These are phyloP conservation scores for Herminia tarsipennalis DNA, from an alignment of 2,888 invertebrate species.

Conservation along the genomic window DNA sequence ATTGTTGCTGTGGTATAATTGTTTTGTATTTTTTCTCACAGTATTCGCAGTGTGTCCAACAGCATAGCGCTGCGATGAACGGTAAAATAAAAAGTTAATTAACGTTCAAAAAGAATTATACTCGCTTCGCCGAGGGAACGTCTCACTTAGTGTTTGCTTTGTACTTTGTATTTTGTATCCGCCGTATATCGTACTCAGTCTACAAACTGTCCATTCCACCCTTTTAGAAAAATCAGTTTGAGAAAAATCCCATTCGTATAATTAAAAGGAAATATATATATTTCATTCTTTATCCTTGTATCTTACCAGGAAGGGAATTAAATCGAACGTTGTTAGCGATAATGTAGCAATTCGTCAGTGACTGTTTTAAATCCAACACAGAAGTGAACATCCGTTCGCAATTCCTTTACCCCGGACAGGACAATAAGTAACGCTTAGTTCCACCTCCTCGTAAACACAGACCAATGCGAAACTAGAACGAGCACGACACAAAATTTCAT, in stretches of 20 bases:
- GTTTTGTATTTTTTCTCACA: constrained; percentile 53
- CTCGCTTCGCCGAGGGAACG: constrained; percentile 46
- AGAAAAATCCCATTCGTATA: constrained; percentile 26
- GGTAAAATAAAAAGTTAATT: constrained; percentile 67
- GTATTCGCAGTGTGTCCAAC: constrained; percentile 40
- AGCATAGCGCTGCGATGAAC: constrained; percentile 44
- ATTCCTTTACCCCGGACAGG: constrained; percentile 64
- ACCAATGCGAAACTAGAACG: constrained; percentile 33
- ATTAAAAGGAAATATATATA: constrained; percentile 47
- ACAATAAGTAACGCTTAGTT: constrained; percentile 74
- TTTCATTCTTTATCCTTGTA: constrained; percentile 56
- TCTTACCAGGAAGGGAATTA: constrained; percentile 58
- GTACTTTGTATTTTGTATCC: not conserved
- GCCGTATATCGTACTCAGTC: constrained; percentile 2
- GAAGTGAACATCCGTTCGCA: constrained; percentile 66
- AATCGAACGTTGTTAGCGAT: constrained; percentile 73
- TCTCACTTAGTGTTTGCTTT: constrained; percentile 44
- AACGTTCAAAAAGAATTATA: constrained; percentile 59
- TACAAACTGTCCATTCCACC: constrained; percentile 8
- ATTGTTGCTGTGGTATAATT: constrained; percentile 64
- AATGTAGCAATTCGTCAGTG: constrained; percentile 77
- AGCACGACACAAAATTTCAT: constrained; percentile 28
- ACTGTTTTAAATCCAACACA: constrained; percentile 71
- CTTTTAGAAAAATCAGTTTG: constrained; percentile 35
- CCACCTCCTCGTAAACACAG: constrained; percentile 45